Evolutionary conservation across 1,140 invertebrate genomes (phyloP), one percentile per base, ranked within the genome.

Genomic region (Cylas formicarius): DNA sequence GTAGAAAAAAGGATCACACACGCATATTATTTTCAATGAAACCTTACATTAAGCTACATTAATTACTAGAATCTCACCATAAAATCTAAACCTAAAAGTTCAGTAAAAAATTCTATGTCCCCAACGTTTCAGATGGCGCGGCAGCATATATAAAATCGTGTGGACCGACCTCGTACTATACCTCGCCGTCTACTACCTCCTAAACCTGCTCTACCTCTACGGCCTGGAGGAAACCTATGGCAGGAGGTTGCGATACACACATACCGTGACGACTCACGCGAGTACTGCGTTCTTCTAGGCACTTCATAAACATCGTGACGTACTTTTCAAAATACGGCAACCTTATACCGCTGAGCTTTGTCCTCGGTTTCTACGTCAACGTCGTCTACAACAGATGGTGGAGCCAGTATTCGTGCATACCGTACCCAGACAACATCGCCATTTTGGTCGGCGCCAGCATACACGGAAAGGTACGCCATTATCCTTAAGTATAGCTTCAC

Each of bases 381-480:
- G 80, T 94, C 34, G 89, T 97, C 11, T 90, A 94, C 70, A 83
- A 80, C 6, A 75, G 92, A 60, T 97, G 90, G 90, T 94, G 90
- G 90, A 81, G 76, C 64, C 90, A 94, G 63, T 94, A 90, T 56
- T 77, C 75, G 51, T 63, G 76, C 65, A 48, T 84, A 82, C 64
- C 86, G 76, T 61, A 71, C 70, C 59, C 64, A 62, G 46, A 63
- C 37, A 57, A 57, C 50, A 36, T 63, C 21, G 67, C 68, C 17
- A 57, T 71, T 14, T 58, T 67, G 43, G 57, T 72, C 34, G 67
- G 65, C 31, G 67, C 70, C 6, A 70, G 63, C 44, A 58, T 76
- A n/a, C 63, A 68, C 37, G 71, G 72, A 7, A 58, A 67, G 40
- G 67, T 67, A 55, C 7, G 14, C 21, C 13, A 21, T 8, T 16